Percentiles rank a stretch among this genome's conserved stretches.
These are phyloP conservation scores for Caranx ignobilis DNA, from an alignment of 2,113 vertebrate species.

Conservation along the genomic window DNA sequence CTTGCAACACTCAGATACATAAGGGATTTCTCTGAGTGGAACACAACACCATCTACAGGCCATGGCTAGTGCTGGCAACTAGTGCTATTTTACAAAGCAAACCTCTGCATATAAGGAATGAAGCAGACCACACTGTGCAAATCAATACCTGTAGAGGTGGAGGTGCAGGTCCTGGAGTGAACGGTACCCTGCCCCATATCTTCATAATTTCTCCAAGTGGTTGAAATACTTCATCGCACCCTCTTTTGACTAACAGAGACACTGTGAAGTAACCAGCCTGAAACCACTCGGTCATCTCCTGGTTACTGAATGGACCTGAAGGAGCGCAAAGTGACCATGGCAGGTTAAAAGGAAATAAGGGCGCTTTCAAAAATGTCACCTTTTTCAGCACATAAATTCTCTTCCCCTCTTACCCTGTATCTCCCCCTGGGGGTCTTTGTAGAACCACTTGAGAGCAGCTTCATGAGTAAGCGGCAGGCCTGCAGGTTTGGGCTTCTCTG, in stretches of 20 bases:
- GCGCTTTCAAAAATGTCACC: neutral
- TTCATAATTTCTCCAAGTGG: constrained; percentile 97
- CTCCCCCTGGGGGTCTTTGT: constrained; percentile 99
- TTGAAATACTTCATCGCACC: constrained; percentile 97
- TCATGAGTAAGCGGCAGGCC: constrained; percentile 90
- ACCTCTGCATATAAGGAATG: neutral
- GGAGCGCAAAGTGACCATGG: constrained; percentile 9
- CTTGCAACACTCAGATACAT: neutral
- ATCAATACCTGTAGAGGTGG: constrained; percentile 90
- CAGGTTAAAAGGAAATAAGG: neutral
- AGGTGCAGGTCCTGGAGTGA: constrained; percentile 90
- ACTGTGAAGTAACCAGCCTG: constrained; percentile 99
- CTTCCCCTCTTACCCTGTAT: constrained; percentile 91
- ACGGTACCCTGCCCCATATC: constrained; percentile 97
- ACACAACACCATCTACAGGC: constrained; percentile 54
- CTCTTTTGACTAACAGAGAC: constrained; percentile 95
- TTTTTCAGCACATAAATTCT: neutral
- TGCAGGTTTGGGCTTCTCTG: constrained; percentile 90
- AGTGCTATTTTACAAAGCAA: constrained; percentile 8
- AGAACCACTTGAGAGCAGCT: constrained; percentile 98
- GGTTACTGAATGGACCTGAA: constrained; percentile 96
- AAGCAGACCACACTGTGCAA: neutral
- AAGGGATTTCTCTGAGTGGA: neutral
- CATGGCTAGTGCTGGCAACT: constrained; percentile 6
- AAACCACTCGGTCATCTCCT: constrained; percentile 98